Base-by-base conservation (phyloP, 2,797 vertebrate species). In the Myotis planiceps region DNA sequence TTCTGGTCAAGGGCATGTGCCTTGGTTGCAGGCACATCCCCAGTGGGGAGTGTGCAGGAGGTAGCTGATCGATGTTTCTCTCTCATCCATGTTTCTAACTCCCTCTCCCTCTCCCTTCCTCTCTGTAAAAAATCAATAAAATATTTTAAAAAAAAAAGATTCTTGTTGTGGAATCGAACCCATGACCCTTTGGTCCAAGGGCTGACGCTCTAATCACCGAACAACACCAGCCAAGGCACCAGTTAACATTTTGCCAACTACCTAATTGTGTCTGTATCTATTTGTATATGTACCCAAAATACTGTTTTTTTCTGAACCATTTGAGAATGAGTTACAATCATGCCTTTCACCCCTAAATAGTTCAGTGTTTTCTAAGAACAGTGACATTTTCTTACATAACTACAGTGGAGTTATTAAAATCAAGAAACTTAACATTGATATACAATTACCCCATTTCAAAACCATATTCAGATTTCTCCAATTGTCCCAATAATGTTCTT, bases 361-460 rank as follows among this genome's bases (percentile, higher is more conserved):
- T 83, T 90, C 13, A 49, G 15, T 55, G 29, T 95, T 92, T 80
- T 92, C 29, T 68, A 90, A 94, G 25, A 82, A 88, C 18, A 69
- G 45, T 25, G 32, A 75, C 27, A 25, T 87, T 89, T 76, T 85
- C 58, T 87, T 58, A 15, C 0, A 2, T 74, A 92, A 82, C 39
- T 79, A 27, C 12, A 78, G 9, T 72, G 42, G 37, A 51, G 74
- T 78, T 76, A 34, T 53, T 92, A 90, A 86, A 89, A 29, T 87
- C 16, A 83, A 37, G 34, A 79, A 23, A 34, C 72, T 82, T 79
- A 68, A 32, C 27, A 25, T 32, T 82, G 53, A 71, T 76, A 78
- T 66, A 47, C 14, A 68, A 1, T 72, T 58, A 39, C 34, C 51
- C 34, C 53, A 39, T 63, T 13, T 29, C 39, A 13, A 66, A 81